Conservation (phyloP, 2,797 vertebrate species). For the Uromys caudimaculatus region DNA sequence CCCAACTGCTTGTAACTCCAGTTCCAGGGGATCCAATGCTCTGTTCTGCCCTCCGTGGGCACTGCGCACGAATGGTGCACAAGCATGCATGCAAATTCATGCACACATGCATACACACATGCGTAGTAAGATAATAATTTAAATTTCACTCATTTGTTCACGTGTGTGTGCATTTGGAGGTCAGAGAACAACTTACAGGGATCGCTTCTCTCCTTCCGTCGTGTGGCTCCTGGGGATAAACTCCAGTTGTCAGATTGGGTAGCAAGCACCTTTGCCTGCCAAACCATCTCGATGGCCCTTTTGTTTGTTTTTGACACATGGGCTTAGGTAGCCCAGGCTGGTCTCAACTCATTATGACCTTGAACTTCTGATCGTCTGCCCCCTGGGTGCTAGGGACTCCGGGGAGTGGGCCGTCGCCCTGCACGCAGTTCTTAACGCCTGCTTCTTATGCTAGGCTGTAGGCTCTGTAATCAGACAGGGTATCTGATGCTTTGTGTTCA, state of each 20-base stretch:
- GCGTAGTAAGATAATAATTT: neutral
- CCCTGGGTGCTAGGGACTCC: neutral
- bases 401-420: neutral
- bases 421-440: neutral
- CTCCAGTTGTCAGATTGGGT: neutral
- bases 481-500: slow-evolving; percentile 27
- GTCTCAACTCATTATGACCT: neutral
- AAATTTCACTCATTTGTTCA: neutral
- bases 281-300: neutral
- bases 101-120: neutral
- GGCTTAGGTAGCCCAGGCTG: neutral
- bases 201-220: neutral
- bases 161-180: neutral
- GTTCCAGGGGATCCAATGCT: neutral
- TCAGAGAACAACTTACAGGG: neutral
- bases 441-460: neutral
- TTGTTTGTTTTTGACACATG: neutral
- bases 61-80: neutral
- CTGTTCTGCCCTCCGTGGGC: neutral
- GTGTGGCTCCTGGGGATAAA: neutral
- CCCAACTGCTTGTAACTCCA: neutral
- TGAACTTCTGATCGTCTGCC: neutral
- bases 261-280: neutral
- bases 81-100: neutral
- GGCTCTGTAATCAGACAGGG: neutral